phyloP scores from a whole-genome alignment of 2,888 invertebrate genomes.

The Apamea sordens region DNA sequence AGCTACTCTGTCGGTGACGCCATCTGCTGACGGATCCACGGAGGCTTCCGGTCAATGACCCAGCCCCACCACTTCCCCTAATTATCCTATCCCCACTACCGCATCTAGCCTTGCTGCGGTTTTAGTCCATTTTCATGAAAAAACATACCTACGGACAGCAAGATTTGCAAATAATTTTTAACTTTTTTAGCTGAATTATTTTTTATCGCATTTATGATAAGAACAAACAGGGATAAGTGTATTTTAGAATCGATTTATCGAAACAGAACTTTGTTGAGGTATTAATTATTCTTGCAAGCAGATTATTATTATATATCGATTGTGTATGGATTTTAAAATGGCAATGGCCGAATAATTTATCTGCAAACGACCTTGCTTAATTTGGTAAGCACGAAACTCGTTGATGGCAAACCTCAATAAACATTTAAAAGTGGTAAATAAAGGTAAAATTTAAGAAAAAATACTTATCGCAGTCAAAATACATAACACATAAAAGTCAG shows the following conservation, averaged over 20 bases:
- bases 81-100: slow-evolving; percentile 79
- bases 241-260: slow-evolving; percentile 13
- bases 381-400: background rate
- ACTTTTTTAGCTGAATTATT: slow-evolving; percentile 3
- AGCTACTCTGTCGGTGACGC: slow-evolving; percentile 68
- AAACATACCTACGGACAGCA: slow-evolving; percentile 52
- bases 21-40: slow-evolving; percentile 71
- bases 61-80: slow-evolving; percentile 79
- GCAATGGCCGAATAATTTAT: slow-evolving; percentile 22
- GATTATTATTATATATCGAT: slow-evolving; percentile 9
- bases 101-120: slow-evolving; percentile 74
- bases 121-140: slow-evolving; percentile 74
- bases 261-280: slow-evolving; percentile 21
- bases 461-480: slow-evolving; percentile 43
- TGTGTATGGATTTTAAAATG: slow-evolving; percentile 23
- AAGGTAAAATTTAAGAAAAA: slow-evolving; percentile 30
- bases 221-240: slow-evolving; percentile 19
- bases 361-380: slow-evolving; percentile 1
- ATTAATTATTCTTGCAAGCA: slow-evolving; percentile 25
- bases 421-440: slow-evolving; percentile 8
- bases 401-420: slow-evolving; percentile 1
- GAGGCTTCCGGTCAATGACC: slow-evolving; percentile 80
- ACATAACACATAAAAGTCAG: slow-evolving; percentile 35
- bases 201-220: slow-evolving; percentile 15
- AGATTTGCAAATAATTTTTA: slow-evolving; percentile 32